Conservation (phyloP, 2,888 invertebrate genomes). For the Arctia plantaginis region DNA sequence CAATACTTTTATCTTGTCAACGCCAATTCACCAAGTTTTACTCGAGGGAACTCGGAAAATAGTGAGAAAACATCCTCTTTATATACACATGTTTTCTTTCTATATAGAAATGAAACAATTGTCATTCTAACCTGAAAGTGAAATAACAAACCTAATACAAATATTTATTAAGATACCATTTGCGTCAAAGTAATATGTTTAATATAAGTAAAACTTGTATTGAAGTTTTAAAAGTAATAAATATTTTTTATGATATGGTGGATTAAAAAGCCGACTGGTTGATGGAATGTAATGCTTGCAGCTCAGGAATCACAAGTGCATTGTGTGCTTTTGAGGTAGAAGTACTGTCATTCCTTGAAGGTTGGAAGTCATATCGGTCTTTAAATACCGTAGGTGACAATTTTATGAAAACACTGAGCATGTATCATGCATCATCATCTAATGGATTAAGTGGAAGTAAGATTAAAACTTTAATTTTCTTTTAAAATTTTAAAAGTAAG, state of each 20-base stretch:
- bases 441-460: neutral
- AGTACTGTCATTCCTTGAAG: neutral
- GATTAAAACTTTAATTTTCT: neutral
- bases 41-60: slow-evolving; percentile 27
- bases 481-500: neutral
- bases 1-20: slow-evolving; percentile 40
- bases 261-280: too few relatives aligned
- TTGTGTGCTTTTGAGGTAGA: neutral
- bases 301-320: neutral
- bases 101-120: slow-evolving; percentile 13
- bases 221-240: neutral
- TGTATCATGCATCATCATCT: neutral
- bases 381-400: too few relatives aligned
- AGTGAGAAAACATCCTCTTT: slow-evolving; percentile 26
- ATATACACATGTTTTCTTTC: slow-evolving; percentile 18
- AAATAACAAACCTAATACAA: neutral
- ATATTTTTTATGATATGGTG: too few relatives aligned
- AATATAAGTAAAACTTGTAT: neutral
- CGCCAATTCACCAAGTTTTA: slow-evolving; percentile 39
- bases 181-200: neutral
- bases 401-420: neutral
- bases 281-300: too few relatives aligned
- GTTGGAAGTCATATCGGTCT: neutral
- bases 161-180: neutral
- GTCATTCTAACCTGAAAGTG: neutral